Conservation (phyloP, 2,888 invertebrate species). For the Cataglyphis livida region DNA sequence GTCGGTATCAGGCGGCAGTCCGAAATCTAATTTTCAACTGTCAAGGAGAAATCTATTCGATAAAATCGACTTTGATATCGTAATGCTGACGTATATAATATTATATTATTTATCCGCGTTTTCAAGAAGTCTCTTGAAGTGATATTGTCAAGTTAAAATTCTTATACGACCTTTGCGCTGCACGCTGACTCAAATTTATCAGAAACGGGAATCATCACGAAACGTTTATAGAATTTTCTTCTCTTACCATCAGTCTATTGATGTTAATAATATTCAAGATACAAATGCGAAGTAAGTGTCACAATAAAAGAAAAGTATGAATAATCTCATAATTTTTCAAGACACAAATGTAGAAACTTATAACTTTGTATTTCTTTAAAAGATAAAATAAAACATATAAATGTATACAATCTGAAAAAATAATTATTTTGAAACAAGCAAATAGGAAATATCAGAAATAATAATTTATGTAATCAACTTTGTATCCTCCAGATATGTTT, state of each 20-base stretch:
- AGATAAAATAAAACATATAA: neutral
- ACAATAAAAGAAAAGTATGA: neutral
- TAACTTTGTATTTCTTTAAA: neutral
- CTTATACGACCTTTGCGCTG: slow-evolving; percentile 12
- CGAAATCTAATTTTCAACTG: slow-evolving; percentile 88
- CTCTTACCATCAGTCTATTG: neutral
- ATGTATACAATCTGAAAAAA: slow-evolving; percentile 1
- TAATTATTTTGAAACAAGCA: neutral
- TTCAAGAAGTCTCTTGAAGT: neutral
- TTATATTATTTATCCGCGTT: neutral
- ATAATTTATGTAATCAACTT: neutral
- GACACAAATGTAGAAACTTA: neutral
- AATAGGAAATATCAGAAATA: neutral
- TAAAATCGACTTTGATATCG: slow-evolving; percentile 27
- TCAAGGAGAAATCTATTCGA: slow-evolving; percentile 79
- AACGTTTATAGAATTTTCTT: neutral
- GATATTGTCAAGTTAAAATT: neutral
- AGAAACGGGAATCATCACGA: neutral
- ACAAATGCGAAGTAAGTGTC: neutral
- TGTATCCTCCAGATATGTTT: neutral
- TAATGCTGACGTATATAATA: neutral
- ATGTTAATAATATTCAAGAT: neutral
- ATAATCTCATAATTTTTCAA: neutral
- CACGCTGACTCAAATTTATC: slow-evolving; percentile 16
- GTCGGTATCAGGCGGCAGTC: slow-evolving; percentile 90